Base-by-base conservation (phyloP, 2,113 vertebrate genomes). In the Ondatra zibethicus region DNA sequence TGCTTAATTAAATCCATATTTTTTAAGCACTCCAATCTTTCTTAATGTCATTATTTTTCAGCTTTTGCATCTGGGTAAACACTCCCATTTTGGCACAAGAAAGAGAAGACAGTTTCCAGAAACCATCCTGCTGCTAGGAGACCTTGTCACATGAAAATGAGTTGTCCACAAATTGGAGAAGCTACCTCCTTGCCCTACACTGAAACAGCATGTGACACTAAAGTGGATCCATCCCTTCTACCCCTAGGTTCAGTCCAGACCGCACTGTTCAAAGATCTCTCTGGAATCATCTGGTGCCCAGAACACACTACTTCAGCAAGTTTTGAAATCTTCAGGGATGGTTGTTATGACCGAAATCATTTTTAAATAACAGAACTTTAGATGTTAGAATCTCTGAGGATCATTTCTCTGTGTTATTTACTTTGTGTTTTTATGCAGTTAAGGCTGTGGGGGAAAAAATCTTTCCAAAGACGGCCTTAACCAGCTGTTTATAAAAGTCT, bases 1-100 rank as follows among this genome's bases (percentile, higher is more conserved):
- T 76, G 80, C 39, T 96, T 96, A 97, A 97, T 97, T 97, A 97
- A 97, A 96, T 77, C 92, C 95, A 93, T 97, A 97, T 94, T 97
- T 96, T 98, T 95, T 86, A 95, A 97, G 65, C 52, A 94, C 85
- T 95, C 80, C 39, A 65, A 96, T 94, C 66, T 92, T 97, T 96
- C 95, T 90, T 16, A 95, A 92, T 91, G 52, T 95, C 75, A 73
- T 97, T 77, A 94, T 92, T 91, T 93, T 95, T 94, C 91, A 95
- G 95, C 85, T 95, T 97, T 94, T 81, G 81, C 94, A 93, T 95
- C 95, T 96, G 96, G 81, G 75, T 95, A 95, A 97, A 93, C 77
- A 95, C 85, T 97, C 88, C 93, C 86, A 85, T 75, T 96, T 96
- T 97, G 96, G 97, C 94, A 90, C 36, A 45, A 93, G 89, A 81